Percentiles rank a stretch among this genome's conserved stretches.
Evolutionary conservation across 2,113 vertebrate species (phyloP).

Genomic region (Merops nubicus): DNA sequence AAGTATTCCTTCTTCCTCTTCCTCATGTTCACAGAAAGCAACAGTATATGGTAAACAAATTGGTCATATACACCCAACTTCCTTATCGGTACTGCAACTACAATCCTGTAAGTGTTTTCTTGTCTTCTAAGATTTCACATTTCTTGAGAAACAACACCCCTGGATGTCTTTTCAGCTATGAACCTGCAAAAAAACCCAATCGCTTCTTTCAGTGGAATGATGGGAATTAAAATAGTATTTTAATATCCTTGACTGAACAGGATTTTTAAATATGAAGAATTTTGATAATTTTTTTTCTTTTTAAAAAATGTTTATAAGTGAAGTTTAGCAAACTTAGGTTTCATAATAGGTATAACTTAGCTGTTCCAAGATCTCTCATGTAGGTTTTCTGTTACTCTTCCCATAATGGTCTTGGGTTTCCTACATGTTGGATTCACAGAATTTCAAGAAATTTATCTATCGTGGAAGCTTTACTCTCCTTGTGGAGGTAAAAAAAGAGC

Average conservation of each 20-base stretch:
- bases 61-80: neutral
- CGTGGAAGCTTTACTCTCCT: neutral
- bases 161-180: neutral
- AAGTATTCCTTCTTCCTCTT: neutral
- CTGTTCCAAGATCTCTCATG: neutral
- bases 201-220: neutral
- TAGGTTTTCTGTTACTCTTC: neutral
- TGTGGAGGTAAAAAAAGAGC: neutral
- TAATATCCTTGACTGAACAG: neutral
- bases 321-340: neutral
- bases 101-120: rapidly evolving
- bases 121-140: neutral
- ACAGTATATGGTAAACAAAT: neutral
- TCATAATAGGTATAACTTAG: neutral
- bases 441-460: neutral
- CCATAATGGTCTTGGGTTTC: neutral
- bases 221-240: neutral
- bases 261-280: neutral
- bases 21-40: neutral
- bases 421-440: neutral
- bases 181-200: neutral
- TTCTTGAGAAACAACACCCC: neutral
- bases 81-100: neutral
- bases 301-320: neutral
- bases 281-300: neutral